Conservation (phyloP, 2,113 vertebrate genomes). For the Eonycteris spelaea region DNA sequence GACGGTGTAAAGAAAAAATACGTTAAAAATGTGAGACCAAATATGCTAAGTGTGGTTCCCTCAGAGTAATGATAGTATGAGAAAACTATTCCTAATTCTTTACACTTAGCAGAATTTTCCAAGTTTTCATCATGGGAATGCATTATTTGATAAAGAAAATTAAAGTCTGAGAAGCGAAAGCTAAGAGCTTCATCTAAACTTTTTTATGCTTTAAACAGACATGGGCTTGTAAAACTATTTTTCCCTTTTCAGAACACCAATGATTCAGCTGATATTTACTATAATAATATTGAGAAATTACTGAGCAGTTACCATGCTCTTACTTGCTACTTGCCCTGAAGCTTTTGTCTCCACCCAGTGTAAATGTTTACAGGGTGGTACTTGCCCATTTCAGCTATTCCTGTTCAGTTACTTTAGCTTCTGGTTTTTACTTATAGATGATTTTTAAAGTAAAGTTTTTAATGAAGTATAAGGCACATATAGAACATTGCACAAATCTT, state of each 20-base stretch:
- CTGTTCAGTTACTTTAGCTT: neutral
- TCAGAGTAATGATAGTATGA: neutral
- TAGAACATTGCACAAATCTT: neutral
- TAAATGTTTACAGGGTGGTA: neutral
- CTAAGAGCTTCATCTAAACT: neutral
- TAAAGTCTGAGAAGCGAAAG: neutral
- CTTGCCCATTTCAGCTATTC: neutral
- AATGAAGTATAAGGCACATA: neutral
- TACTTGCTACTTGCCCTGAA: neutral
- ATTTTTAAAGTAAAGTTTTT: slow-evolving; percentile 8
- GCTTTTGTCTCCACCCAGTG: neutral
- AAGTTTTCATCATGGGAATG: neutral
- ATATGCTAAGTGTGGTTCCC: neutral
- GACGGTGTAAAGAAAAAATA: neutral
- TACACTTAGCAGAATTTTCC: neutral
- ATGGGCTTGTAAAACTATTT: neutral
- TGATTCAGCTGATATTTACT: neutral
- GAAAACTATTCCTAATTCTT: neutral
- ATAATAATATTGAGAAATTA: neutral
- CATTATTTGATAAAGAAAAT: neutral
- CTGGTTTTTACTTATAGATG: neutral
- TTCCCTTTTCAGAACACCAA: neutral
- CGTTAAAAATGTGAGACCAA: neutral
- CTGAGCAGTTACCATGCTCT: neutral
- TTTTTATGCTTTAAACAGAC: neutral